Conservation (phyloP, 2,888 invertebrate species). For the Drosophila bunnanda region DNA sequence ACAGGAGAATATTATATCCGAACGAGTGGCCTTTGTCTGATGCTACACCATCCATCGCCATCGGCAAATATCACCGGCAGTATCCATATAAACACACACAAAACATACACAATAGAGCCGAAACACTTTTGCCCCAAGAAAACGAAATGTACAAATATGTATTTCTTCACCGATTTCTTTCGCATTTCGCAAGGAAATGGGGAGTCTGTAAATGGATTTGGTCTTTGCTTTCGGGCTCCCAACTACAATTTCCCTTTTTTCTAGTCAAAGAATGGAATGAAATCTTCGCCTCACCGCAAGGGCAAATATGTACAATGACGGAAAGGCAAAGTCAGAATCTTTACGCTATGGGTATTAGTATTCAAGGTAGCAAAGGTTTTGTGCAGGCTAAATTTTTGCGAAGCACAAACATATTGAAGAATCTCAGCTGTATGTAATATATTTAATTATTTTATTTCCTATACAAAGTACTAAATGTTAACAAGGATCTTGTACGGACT, state of each 20-base stretch:
- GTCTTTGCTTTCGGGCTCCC: slow-evolving; percentile 17
- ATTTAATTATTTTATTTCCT: background rate
- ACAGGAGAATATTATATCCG: slow-evolving; percentile 33
- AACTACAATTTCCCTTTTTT: slow-evolving; percentile 30
- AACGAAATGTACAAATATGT: slow-evolving; percentile 19
- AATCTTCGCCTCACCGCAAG: slow-evolving; percentile 32
- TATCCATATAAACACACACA: slow-evolving; percentile 30
- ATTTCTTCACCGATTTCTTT: slow-evolving; percentile 15
- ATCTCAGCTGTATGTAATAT: background rate
- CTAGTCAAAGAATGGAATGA: slow-evolving; percentile 19
- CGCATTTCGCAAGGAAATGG: slow-evolving; percentile 13
- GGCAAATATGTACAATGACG: slow-evolving; percentile 30
- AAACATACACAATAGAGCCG: slow-evolving; percentile 13
- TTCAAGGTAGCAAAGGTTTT: background rate
- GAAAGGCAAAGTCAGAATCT: background rate
- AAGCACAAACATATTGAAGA: background rate
- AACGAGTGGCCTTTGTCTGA: slow-evolving; percentile 29
- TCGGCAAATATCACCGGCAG: slow-evolving; percentile 31
- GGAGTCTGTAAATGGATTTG: slow-evolving; percentile 34
- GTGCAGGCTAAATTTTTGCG: background rate
- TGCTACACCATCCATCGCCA: slow-evolving; percentile 14
- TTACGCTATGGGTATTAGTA: background rate
- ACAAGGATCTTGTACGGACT: background rate
- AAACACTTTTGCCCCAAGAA: slow-evolving; percentile 36
- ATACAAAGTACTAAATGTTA: background rate